Evolutionary conservation across 2,888 invertebrate species (phyloP), one percentile per base, ranked within the genome.

Genomic region (Sisyra nigra): DNA sequence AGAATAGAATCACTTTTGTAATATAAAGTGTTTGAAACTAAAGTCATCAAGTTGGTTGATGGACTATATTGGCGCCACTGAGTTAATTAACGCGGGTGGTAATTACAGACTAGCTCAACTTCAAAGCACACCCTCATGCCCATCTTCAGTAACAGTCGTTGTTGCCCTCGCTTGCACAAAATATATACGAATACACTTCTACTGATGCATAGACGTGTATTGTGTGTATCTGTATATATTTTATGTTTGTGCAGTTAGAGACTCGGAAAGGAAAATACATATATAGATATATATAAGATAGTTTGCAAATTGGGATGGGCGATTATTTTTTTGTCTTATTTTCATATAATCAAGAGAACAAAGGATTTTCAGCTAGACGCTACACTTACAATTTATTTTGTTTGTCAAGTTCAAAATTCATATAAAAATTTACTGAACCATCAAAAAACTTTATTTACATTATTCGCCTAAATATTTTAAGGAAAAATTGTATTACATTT

Each of bases 1-100:
- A 33, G n/a, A 13, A 33, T 33, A 13, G 33, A 33, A 33, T 33
- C n/a, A 14, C 14, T 33, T n/a, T 33, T 13, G 33, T 33, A 33
- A 33, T 33, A n/a, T 33, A 33, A 13, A 13, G 33, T 33, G 33
- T 33, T 33, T 33, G 11, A 14, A 33, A 33, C 33, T 33, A 33
- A 13, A 13, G 14, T 33, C 14, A 33, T 33, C 33, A 33, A 33
- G n/a, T 33, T 33, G 33, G 14, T 33, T 33, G 33, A 19, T 36
- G 10, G n/a, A 15, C 39, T 40, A 30, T 31, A 40, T 30, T 40
- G 40, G 40, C 40, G 40, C 40, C 40, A 31, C 31, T 9, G 14
- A 31, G 31, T 31, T 40, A 40, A 40, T 40, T 40, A 40, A 31
- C 40, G 30, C 40, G 40, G 40, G 31, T 31, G 40, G 40, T 40